phyloP scores from a whole-genome alignment of 2,888 invertebrate genomes.

The Zaprionus bogoriensis region DNA sequence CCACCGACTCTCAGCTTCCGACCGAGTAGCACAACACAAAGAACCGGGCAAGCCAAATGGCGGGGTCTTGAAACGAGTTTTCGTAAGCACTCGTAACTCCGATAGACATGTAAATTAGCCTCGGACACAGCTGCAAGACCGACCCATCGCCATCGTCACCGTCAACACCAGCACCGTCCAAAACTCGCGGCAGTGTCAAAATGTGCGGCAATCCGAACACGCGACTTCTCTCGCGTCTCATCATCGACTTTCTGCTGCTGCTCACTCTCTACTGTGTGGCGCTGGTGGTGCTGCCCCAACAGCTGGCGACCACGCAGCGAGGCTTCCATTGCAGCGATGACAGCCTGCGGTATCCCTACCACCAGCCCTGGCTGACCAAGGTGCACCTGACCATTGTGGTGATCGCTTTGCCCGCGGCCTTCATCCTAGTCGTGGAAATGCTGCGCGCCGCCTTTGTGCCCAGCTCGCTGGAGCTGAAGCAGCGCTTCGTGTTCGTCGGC shows the following conservation, averaged over 20 bases:
- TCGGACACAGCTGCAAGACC: conserved; percentile 29
- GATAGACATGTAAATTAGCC: conserved; percentile 46
- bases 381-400: conserved; percentile 71
- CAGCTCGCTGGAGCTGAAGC: conserved; percentile 45
- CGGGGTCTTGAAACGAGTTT: conserved; percentile 41
- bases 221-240: conserved; percentile 72
- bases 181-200: conserved; percentile 49
- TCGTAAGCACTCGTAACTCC: conserved; percentile 20
- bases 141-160: no score
- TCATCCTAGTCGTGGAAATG: conserved; percentile 71
- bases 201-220: conserved; percentile 78
- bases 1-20: neutral
- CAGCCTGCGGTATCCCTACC: conserved; percentile 91
- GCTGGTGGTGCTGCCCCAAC: conserved; percentile 67
- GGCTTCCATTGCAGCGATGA: conserved; percentile 98
- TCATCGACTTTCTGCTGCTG: conserved; percentile 72
- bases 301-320: conserved; percentile 81
- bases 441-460: conserved; percentile 70
- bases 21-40: conserved; percentile 16
- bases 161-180: conserved; percentile 1
- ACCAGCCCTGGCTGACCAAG: conserved; percentile 62
- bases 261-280: conserved; percentile 65
- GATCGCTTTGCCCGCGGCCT: conserved; percentile 67
- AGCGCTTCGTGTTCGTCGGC: conserved; percentile 70
- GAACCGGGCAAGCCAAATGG: conserved; percentile 23